A percentile compares a stretch with the other conserved stretches of the same genome.
phyloP scores from a whole-genome alignment of 1,140 invertebrate genomes.

The Ceratosolen fusciceps region DNA sequence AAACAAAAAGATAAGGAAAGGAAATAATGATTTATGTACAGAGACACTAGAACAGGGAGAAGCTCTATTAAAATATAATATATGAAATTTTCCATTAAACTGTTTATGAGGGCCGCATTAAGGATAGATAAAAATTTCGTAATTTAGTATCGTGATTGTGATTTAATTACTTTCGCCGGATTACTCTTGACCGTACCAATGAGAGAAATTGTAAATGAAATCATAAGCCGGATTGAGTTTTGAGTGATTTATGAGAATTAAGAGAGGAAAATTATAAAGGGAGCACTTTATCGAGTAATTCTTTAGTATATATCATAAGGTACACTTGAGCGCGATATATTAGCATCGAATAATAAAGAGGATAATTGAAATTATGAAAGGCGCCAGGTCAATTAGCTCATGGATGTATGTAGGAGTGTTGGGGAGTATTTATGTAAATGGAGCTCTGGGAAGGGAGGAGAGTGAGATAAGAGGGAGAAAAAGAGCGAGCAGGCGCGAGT shows the following conservation, averaged over 20 bases:
- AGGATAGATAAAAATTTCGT: background rate
- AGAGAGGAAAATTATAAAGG: background rate
- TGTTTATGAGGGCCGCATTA: too few species aligned
- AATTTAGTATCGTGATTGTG: background rate
- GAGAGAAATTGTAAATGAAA: background rate
- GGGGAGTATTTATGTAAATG: slow-evolving; percentile 22
- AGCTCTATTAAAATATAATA: too few species aligned
- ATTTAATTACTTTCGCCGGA: background rate
- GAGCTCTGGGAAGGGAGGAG: slow-evolving; percentile 9
- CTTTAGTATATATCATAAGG: background rate
- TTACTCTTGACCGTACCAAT: background rate
- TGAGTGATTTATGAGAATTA: background rate
- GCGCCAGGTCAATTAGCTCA: slow-evolving; percentile 16
- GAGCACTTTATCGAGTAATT: background rate
- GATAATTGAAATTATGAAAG: slow-evolving; percentile 27
- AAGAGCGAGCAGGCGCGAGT: background rate
- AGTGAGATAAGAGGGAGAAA: slow-evolving; percentile 16
- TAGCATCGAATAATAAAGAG: background rate
- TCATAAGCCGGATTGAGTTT: background rate
- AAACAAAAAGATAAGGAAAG: too few species aligned
- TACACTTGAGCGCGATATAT: background rate
- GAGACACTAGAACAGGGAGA: too few species aligned
- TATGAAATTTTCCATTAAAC: too few species aligned
- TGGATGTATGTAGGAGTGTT: background rate
- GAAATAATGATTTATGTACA: too few species aligned